phyloP scores from a whole-genome alignment of 2,797 vertebrate species.

The Mastacembelus armatus region DNA sequence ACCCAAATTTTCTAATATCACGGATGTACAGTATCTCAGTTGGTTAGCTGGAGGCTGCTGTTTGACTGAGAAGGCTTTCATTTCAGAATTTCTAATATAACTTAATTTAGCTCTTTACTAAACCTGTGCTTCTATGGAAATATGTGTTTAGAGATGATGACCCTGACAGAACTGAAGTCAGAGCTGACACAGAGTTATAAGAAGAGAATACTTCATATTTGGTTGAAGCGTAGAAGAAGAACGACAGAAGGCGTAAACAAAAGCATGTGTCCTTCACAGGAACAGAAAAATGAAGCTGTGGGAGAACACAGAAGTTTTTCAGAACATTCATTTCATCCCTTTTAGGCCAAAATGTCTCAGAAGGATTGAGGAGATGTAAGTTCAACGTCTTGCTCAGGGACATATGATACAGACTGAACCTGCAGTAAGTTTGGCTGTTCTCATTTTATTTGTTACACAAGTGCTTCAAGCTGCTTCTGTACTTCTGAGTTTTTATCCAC shows the following conservation, averaged over 20 bases:
- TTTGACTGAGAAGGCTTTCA: no score
- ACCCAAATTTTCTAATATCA: no score
- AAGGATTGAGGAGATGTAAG: not conserved
- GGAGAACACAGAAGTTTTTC: not conserved
- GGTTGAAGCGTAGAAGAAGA: not conserved
- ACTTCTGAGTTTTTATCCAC: no score
- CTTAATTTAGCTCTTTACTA: not conserved
- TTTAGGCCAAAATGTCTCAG: conserved; percentile 3
- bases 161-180: not conserved
- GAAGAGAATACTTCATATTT: no score
- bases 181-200: not conserved
- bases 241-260: not conserved
- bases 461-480: no score
- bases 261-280: conserved; percentile 14
- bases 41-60: no score
- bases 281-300: not conserved
- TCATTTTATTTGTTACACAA: no score
- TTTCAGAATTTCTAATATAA: no score
- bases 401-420: not conserved
- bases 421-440: no score
- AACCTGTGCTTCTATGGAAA: not conserved
- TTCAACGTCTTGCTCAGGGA: conserved; percentile 6
- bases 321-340: not conserved
- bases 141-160: not conserved
- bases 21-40: no score